A percentile compares a stretch with the other conserved stretches of the same genome.
Evolutionary conservation across 2,113 vertebrate species (phyloP).

Genomic region (Steatornis caripensis): DNA sequence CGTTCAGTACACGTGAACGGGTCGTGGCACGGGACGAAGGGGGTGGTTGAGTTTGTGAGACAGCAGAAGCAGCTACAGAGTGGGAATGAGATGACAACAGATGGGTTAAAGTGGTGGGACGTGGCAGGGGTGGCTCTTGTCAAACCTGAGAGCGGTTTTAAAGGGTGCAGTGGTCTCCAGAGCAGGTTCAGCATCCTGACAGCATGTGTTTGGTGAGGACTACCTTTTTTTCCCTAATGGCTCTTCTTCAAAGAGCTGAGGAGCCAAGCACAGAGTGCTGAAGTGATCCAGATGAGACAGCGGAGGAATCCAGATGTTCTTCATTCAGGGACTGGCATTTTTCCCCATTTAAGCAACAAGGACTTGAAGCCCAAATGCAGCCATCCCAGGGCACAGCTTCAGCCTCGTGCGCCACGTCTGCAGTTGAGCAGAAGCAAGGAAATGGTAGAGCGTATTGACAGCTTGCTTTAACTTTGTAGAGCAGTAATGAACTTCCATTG

Average conservation of each 20-base stretch:
- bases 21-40: not conserved
- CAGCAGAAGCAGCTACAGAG: not conserved
- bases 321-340: not conserved
- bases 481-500: not conserved
- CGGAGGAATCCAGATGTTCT: not conserved
- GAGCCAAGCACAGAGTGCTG: not conserved
- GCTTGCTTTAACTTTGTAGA: not conserved
- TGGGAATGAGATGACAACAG: not conserved
- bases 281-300: not conserved
- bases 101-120: not conserved
- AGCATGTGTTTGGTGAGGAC: not conserved
- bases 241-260: not conserved
- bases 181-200: not conserved
- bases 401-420: not conserved
- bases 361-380: not conserved
- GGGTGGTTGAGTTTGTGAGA: not conserved
- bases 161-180: not conserved
- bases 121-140: not conserved
- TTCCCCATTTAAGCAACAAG: not conserved
- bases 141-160: not conserved
- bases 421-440: not conserved
- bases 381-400: not conserved
- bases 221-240: not conserved
- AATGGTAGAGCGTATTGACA: not conserved
- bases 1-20: rapidly evolving